phyloP scores from a whole-genome alignment of 2,888 invertebrate genomes.

The Nomada flava region DNA sequence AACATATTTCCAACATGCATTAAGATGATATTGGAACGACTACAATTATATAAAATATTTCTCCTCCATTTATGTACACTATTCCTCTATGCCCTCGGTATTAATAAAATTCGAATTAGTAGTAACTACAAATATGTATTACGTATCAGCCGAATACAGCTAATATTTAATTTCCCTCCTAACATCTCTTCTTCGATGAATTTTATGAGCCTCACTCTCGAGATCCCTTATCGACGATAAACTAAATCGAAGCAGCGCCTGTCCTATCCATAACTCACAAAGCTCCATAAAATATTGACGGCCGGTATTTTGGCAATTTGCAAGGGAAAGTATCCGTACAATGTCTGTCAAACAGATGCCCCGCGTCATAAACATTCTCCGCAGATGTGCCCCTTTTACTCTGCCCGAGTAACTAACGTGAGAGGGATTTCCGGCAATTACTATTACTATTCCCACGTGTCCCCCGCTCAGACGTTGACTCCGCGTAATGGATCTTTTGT shows the following conservation, averaged over 20 bases:
- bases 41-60: no score
- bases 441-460: background rate
- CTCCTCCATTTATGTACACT: no score
- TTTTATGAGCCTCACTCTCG: no score
- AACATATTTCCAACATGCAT: no score
- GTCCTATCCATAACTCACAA: background rate
- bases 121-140: no score
- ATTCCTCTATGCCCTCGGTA: no score
- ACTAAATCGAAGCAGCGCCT: background rate
- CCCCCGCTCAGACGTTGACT: background rate
- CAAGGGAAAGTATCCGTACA: background rate
- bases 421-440: constrained; percentile 12
- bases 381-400: constrained; percentile 22
- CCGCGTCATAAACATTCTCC: constrained; percentile 12
- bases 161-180: no score
- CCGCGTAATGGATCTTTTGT: background rate
- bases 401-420: background rate
- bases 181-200: no score
- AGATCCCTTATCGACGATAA: background rate
- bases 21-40: no score
- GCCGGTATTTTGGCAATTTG: background rate
- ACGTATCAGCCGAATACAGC: no score
- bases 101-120: no score
- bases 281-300: constrained; percentile 7
- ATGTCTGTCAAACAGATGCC: constrained; percentile 32